Percentiles rank a stretch among this genome's conserved stretches.
Evolutionary conservation across 2,797 vertebrate species (phyloP).

Genomic region (Lacerta viridis): DNA sequence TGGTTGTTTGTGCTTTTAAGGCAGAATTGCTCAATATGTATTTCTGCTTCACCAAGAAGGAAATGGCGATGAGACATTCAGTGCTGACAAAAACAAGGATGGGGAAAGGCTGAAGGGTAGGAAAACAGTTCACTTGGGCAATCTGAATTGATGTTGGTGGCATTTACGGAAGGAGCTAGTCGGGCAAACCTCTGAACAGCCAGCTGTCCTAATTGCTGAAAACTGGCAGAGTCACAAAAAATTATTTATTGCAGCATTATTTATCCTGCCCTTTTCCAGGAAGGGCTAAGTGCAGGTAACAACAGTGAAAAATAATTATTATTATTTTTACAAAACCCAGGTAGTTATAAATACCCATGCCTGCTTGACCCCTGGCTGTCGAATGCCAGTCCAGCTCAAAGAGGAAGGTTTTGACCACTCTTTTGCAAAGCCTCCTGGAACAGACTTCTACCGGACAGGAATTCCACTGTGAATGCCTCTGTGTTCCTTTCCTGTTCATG

Average conservation of each 20-base stretch:
- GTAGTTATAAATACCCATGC: neutral
- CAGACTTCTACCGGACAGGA: neutral
- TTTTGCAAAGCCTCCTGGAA: neutral
- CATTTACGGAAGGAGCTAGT: neutral
- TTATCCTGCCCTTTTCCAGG: neutral
- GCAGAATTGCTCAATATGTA: constrained; percentile 19
- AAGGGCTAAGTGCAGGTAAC: neutral
- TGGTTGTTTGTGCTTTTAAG: neutral
- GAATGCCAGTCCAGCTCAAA: neutral
- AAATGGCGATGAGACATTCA: constrained; percentile 9
- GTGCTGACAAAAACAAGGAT: constrained; percentile 30
- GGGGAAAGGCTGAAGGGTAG: neutral
- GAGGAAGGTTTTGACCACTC: neutral
- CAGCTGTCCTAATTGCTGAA: neutral
- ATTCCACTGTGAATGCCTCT: neutral
- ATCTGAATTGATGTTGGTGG: neutral
- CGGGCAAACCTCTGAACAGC: neutral
- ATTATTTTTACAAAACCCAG: neutral
- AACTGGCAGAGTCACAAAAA: neutral
- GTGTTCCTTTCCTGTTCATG: neutral
- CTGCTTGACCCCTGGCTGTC: neutral
- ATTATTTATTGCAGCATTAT: neutral
- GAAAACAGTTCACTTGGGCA: neutral
- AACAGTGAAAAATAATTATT: neutral
- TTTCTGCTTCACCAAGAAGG: constrained; percentile 25